These are phyloP conservation scores for Thomomys bottae DNA, from an alignment of 2,113 vertebrate genomes.

Conservation along the genomic window DNA sequence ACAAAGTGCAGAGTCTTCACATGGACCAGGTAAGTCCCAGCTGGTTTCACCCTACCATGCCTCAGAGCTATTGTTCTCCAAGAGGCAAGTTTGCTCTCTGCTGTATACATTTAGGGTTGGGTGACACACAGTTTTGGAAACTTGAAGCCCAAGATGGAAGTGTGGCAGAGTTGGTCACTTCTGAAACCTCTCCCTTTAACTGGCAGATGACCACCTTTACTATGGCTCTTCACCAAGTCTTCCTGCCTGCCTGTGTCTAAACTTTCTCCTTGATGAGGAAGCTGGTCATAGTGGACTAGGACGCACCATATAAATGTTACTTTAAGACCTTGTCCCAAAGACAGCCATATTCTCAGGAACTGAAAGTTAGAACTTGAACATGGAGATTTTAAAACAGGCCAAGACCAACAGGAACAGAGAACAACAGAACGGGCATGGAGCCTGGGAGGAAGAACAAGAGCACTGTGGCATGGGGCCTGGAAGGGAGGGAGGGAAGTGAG, in stretches of 20 bases:
- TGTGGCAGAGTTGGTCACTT: not conserved
- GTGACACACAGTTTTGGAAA: not conserved
- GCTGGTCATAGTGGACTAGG: not conserved
- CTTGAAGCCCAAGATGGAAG: not conserved
- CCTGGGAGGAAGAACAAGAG: too few relatives aligned
- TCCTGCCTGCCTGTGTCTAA: not conserved
- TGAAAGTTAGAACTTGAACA: not conserved
- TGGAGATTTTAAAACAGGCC: not conserved
- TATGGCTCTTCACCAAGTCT: not conserved
- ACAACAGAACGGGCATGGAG: not conserved
- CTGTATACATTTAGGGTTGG: not conserved
- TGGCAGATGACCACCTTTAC: not conserved
- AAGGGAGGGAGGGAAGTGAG: too few relatives aligned
- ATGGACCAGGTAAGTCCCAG: constrained; percentile 66
- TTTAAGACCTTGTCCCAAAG: not conserved
- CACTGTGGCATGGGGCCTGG: too few relatives aligned
- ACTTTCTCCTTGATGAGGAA: not conserved
- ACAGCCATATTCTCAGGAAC: not conserved
- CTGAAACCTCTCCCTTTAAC: not conserved
- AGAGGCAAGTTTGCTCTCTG: not conserved
- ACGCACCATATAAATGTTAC: not conserved
- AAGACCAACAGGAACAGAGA: not conserved
- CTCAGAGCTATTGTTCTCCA: not conserved
- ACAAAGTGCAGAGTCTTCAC: not conserved
- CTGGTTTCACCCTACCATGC: rapidly evolving